phyloP scores from a whole-genome alignment of 2,797 vertebrate genomes.

The Erethizon dorsatum region DNA sequence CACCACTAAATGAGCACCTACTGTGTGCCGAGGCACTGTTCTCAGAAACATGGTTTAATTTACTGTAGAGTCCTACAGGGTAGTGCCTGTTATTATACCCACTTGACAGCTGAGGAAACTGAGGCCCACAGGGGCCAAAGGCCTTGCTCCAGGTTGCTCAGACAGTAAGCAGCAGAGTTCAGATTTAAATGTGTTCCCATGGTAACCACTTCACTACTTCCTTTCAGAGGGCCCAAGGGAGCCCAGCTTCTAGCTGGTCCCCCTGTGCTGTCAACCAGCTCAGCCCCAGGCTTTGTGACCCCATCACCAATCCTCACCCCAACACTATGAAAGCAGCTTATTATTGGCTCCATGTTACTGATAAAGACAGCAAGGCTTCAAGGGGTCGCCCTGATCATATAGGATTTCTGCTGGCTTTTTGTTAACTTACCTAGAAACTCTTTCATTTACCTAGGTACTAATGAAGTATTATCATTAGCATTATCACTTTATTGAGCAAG shows the following conservation, averaged over 20 bases:
- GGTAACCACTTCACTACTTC: constrained; percentile 18
- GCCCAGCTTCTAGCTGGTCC: not conserved
- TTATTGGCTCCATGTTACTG: not conserved
- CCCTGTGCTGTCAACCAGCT: not conserved
- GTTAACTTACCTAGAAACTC: not conserved
- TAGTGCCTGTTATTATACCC: not conserved
- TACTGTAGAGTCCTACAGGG: not conserved
- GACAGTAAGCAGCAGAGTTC: not conserved
- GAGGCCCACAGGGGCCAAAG: constrained; percentile 19
- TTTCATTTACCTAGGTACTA: not conserved
- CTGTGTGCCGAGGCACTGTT: not conserved
- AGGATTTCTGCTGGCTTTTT: not conserved
- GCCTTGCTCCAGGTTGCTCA: not conserved
- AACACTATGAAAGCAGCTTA: not conserved
- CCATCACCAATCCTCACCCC: not conserved
- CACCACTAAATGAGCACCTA: not conserved
- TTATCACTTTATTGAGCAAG: constrained; percentile 39
- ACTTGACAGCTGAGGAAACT: constrained; percentile 35
- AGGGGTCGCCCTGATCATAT: not conserved
- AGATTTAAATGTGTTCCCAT: constrained; percentile 25
- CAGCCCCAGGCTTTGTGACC: not conserved
- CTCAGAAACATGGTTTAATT: not conserved
- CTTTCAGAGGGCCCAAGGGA: not conserved
- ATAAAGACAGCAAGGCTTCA: not conserved
- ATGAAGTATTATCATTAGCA: not conserved